Base-by-base conservation (phyloP, 2,113 vertebrate species). In the Pachycephala philippinensis region DNA sequence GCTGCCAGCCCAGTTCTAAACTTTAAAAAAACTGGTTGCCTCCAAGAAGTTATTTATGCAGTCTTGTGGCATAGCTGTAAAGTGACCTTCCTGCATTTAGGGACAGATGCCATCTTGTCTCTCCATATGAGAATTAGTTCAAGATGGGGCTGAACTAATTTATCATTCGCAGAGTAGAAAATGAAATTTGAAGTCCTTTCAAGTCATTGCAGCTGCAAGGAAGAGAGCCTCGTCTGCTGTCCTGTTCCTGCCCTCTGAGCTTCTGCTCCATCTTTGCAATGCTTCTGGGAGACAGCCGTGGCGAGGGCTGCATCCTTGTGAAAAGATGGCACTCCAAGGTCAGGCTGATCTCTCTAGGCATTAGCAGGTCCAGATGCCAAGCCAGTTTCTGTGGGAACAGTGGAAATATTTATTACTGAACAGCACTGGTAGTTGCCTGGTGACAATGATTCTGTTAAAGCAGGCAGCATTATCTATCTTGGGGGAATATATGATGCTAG, bases 351-450 rank as follows among this genome's bases (percentile, higher is more conserved):
- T 91, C 90, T 93, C 82, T 6, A 80, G 95, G 85, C 95, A n/a
- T 90, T 91, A 59, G 42, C 79, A 83, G 79, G 85, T 93, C 78
- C 72, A 87, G 56, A 87, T 92, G 66, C 87, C 6, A 0, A 86
- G 82, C 68, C 60, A 80, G 90, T 96, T 95, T 96, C 90, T 96
- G 85, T 95, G 92, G 92, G 93, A 96, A 90, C 93, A 49, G 88
- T 74, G 71, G 83, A 92, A 96, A 94, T 96, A 92, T 88, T 93
- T 96, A 83, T 95, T 94, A 70, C 88, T 74, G 92, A 94, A 14
- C 68, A 52, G 92, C 27, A 17, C 63, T 80, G 59, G 61, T 87
- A 93, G 95, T 95, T 95, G 95, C 95, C 79, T 91, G 95, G 93
- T 95, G 96, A 96, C 85, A 70, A 84, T 80, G 88, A 88, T 88